These are phyloP conservation scores for Oenanthe oenanthe DNA, from an alignment of 2,113 vertebrate genomes.

Conservation along the genomic window DNA sequence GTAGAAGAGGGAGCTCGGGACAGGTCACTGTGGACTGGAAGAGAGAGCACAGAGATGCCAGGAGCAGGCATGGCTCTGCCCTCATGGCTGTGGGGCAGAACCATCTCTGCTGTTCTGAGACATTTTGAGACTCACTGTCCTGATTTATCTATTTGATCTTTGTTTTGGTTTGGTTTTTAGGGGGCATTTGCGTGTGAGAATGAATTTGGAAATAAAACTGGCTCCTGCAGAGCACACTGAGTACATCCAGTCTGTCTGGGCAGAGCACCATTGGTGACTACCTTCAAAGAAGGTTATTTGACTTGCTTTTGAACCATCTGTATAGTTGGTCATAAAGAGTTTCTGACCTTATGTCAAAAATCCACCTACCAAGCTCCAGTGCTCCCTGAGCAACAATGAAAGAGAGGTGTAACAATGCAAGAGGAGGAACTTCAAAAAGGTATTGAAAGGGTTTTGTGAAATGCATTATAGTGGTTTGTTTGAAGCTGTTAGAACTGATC, in stretches of 20 bases:
- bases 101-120: neutral
- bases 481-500: constrained; percentile 21
- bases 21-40: fast-evolving
- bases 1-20: neutral
- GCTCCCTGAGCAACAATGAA: neutral
- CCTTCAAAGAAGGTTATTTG: neutral
- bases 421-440: neutral
- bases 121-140: neutral
- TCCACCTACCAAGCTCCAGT: neutral
- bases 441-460: constrained; percentile 29
- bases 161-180: neutral
- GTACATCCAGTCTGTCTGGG: neutral
- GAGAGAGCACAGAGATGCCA: neutral
- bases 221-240: neutral
- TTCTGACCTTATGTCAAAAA: constrained; percentile 10
- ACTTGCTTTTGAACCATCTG: neutral
- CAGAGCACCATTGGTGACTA: neutral
- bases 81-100: neutral
- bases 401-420: neutral
- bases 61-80: neutral
- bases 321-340: neutral
- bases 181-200: neutral
- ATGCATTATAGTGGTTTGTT: neutral
- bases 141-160: neutral
- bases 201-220: neutral